A percentile compares a stretch with the other conserved stretches of the same genome.
These are phyloP conservation scores for Porites divaricata DNA, from an alignment of 92 coral and sea anemone genomes.

Conservation along the genomic window DNA sequence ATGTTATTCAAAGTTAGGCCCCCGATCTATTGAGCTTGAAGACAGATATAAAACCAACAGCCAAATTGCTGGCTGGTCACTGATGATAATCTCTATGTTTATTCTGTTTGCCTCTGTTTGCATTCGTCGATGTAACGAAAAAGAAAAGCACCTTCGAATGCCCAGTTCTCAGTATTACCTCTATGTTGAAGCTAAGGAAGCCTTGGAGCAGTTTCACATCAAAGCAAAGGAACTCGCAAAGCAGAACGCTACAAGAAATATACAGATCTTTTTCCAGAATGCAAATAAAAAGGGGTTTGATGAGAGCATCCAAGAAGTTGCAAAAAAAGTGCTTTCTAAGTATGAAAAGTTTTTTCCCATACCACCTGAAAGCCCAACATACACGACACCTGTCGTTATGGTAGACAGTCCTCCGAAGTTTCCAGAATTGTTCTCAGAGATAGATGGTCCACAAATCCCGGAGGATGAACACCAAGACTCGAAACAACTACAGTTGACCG, in stretches of 20 bases:
- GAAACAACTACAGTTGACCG: neutral
- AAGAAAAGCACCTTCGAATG: slow-evolving; percentile 19
- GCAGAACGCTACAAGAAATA: slow-evolving; percentile 23
- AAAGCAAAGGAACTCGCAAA: slow-evolving; percentile 55
- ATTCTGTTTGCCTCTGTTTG: slow-evolving; percentile 3
- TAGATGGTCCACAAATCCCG: neutral
- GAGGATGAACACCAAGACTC: neutral
- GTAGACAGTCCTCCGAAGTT: neutral
- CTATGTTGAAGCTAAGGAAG: slow-evolving; percentile 60
- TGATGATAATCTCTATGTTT: slow-evolving; percentile 27
- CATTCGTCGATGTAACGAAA: slow-evolving; percentile 27
- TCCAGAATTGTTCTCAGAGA: neutral
- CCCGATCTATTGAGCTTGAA: slow-evolving; percentile 25
- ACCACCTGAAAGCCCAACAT: slow-evolving; percentile 34
- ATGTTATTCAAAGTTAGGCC: neutral
- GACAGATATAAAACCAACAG: slow-evolving; percentile 34
- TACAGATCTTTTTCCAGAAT: slow-evolving; percentile 11
- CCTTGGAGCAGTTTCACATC: slow-evolving; percentile 50
- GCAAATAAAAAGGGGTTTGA: neutral
- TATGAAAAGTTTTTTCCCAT: slow-evolving; percentile 22
- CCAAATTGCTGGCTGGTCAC: slow-evolving; percentile 48
- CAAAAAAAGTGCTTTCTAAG: neutral
- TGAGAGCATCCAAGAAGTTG: slow-evolving; percentile 4
- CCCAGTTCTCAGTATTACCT: slow-evolving; percentile 49
- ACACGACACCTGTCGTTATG: neutral